These are phyloP conservation scores for Poeciliopsis infans DNA, from an alignment of 2,797 vertebrate species.

Conservation along the genomic window DNA sequence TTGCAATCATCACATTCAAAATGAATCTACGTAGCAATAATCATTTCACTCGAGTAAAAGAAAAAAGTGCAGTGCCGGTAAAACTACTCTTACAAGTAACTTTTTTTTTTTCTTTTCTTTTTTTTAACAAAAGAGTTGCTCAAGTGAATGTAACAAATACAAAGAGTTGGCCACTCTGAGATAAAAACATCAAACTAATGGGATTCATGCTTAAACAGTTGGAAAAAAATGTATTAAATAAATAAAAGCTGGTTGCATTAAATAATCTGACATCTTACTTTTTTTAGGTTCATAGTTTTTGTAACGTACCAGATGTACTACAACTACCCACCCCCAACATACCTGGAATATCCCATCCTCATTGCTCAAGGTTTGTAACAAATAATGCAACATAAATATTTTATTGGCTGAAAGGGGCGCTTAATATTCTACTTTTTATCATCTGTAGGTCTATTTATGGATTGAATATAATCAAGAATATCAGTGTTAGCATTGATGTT, in stretches of 20 bases:
- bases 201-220: not conserved
- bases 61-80: too few species aligned
- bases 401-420: not conserved
- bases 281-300: constrained; percentile 89
- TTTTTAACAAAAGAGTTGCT: too few species aligned
- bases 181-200: not conserved
- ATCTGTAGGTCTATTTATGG: not conserved
- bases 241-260: not conserved
- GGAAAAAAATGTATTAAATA: not conserved
- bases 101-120: not conserved
- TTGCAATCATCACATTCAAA: not conserved
- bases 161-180: too few species aligned
- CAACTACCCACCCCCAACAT: constrained; percentile 89
- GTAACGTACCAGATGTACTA: constrained; percentile 94
- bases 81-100: too few species aligned
- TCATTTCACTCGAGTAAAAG: too few species aligned
- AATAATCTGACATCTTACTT: constrained; percentile 18
- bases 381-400: too few species aligned
- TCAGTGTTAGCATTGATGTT: not conserved
- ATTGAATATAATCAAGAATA: not conserved
- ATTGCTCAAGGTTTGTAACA: constrained; percentile 88
- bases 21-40: too few species aligned
- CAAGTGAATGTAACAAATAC: too few species aligned
- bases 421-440: not conserved
- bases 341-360: constrained; percentile 93